Evolutionary conservation across 1,140 invertebrate genomes (phyloP), one percentile per base, ranked within the genome.

Genomic region (Rhagoletis zephyria): DNA sequence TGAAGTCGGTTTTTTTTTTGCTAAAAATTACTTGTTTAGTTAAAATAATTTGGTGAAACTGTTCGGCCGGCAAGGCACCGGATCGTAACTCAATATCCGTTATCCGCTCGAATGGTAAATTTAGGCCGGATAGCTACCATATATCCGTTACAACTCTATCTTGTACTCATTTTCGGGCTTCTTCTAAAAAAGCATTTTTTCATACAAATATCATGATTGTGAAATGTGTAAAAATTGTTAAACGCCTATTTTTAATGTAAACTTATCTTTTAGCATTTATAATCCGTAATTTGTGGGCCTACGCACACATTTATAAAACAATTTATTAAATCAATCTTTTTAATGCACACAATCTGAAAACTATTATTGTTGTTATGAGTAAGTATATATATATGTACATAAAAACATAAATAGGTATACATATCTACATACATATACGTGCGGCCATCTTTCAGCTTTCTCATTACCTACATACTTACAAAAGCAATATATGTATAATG

Each of bases 361-460:
- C n/a, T 81, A 56, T 81, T 81, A 81, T 74, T 74, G 10, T 48
- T 74, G 70, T 48, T 74, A 74, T 70, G 19, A 30, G 30, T 10
- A 45, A 30, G 30, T 70, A 19, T 16, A 48, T 74, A 10, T 74
- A 10, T 74, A 48, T 74, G 70, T 5, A 45, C 1, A 42, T 74
- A 48, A 16, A 42, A 16, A 48, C 42, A 48, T 74, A 30, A 5
- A 48, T 74, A 5, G 14, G 12, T 74, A 30, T 51, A 77, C 30
- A 19, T 77, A 7, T n/a, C 7, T 1, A 6, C 51, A 2, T 3
- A 51, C 14, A 16, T 51, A 48, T n/a, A 6, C 45, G 1, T 45
- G 19, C 48, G 74, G 74, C 74, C 74, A 81, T 81, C 48, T 81
- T 81, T n/a, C 74, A 81, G 56, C 74, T 81, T 30, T 81, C 74